Evolutionary conservation across 2,888 invertebrate genomes (phyloP).

Genomic region (Cerastoderma edule): DNA sequence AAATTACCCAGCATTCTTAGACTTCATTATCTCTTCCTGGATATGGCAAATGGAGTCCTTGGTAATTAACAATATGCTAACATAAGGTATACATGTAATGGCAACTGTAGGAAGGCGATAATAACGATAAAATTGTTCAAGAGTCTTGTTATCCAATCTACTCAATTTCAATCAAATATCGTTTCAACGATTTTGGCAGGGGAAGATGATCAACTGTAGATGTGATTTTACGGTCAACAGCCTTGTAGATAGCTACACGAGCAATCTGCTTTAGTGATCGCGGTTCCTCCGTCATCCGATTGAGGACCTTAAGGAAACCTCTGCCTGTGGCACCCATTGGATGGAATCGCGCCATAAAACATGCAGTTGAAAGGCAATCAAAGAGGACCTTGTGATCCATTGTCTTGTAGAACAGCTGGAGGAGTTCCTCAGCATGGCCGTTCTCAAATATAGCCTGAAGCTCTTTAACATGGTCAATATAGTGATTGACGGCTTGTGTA

Average conservation of each 20-base stretch:
- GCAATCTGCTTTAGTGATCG: constrained; percentile 90
- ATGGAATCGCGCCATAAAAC: constrained; percentile 86
- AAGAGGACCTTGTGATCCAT: constrained; percentile 89
- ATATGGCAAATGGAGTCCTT: too few relatives aligned
- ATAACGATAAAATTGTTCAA: too few relatives aligned
- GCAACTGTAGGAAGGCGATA: too few relatives aligned
- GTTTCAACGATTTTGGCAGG: constrained; percentile 86
- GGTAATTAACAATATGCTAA: too few relatives aligned
- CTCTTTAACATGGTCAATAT: constrained; percentile 87
- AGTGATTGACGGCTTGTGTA: constrained; percentile 86
- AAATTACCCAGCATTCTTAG: too few relatives aligned
- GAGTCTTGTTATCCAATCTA: constrained; percentile 18
- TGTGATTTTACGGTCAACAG: constrained; percentile 88
- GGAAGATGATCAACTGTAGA: constrained; percentile 88
- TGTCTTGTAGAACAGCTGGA: constrained; percentile 85
- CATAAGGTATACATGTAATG: too few relatives aligned
- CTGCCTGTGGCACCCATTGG: constrained; percentile 84
- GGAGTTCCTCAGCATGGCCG: constrained; percentile 88
- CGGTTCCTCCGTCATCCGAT: constrained; percentile 88
- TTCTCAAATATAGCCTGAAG: constrained; percentile 86
- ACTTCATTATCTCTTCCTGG: too few relatives aligned
- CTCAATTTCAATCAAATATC: constrained; percentile 61
- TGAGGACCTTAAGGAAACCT: constrained; percentile 84
- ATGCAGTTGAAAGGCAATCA: constrained; percentile 88
- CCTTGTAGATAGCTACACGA: constrained; percentile 89